These are phyloP conservation scores for Aporophyla nigra DNA, from an alignment of 2,888 invertebrate species.

Conservation along the genomic window DNA sequence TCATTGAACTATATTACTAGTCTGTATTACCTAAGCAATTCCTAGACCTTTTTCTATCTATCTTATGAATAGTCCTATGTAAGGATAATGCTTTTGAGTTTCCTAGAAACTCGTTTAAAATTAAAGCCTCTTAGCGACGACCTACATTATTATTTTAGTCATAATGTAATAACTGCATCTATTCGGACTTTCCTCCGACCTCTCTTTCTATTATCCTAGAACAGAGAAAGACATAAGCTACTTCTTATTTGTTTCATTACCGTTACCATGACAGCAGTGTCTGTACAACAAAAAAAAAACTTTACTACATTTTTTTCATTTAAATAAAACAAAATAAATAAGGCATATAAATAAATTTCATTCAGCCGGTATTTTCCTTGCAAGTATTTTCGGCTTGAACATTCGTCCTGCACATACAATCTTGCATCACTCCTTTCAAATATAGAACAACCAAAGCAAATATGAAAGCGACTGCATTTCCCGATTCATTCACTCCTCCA, in stretches of 20 bases:
- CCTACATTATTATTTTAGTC: conserved; percentile 24
- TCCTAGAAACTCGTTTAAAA: conserved; percentile 16
- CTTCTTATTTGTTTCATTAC: too few relatives aligned
- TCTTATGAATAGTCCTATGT: neutral
- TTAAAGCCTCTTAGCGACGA: conserved; percentile 12
- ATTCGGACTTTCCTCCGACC: neutral
- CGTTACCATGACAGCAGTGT: neutral
- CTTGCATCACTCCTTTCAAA: conserved; percentile 54
- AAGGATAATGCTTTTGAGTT: neutral
- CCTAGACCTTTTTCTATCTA: neutral
- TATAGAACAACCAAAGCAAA: conserved; percentile 61
- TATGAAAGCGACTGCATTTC: conserved; percentile 57
- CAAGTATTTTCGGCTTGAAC: neutral
- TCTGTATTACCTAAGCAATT: too few relatives aligned
- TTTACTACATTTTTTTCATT: too few relatives aligned
- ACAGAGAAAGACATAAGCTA: too few relatives aligned
- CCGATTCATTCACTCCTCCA: conserved; percentile 63
- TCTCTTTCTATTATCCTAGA: conserved; percentile 7
- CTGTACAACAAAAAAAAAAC: too few relatives aligned
- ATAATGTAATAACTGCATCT: neutral
- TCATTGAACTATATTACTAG: too few relatives aligned
- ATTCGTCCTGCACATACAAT: conserved; percentile 33
- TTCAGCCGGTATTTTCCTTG: conserved; percentile 14
- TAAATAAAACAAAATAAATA: neutral
- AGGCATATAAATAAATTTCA: neutral